Percentiles rank a stretch among this genome's conserved stretches.
Evolutionary conservation across 2,888 invertebrate species (phyloP).

Genomic region (Ecliptopera silaceata): DNA sequence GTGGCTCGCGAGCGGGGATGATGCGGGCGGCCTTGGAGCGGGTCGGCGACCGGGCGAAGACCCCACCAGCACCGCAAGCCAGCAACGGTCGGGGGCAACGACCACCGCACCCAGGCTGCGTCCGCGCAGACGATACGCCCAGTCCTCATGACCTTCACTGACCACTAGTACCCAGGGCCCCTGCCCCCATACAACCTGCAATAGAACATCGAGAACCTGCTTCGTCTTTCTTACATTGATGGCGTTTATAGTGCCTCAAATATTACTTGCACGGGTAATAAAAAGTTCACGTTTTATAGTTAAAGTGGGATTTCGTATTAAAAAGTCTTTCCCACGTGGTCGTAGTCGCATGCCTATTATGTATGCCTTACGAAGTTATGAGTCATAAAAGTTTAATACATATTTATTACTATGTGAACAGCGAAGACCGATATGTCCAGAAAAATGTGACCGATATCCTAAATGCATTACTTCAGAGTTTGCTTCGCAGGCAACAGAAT

Average conservation of each 20-base stretch:
- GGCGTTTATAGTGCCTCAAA: slow-evolving; percentile 9
- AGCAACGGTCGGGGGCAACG: slow-evolving; percentile 82
- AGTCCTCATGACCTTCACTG: slow-evolving; percentile 61
- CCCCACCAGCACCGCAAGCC: slow-evolving; percentile 78
- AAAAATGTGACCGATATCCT: no score
- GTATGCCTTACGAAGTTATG: background rate
- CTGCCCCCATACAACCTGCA: slow-evolving; percentile 31
- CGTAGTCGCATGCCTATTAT: background rate
- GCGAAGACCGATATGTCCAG: background rate
- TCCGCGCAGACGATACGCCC: slow-evolving; percentile 58
- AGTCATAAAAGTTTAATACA: background rate
- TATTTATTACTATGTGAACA: background rate
- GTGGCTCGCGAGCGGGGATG: slow-evolving; percentile 69
- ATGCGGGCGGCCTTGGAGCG: slow-evolving; percentile 80
- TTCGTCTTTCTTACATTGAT: slow-evolving; percentile 12
- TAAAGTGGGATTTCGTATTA: slow-evolving; percentile 8
- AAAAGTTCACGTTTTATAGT: slow-evolving; percentile 14
- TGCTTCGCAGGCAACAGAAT: slow-evolving; percentile 24
- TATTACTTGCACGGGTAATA: slow-evolving; percentile 14
- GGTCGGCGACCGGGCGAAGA: slow-evolving; percentile 83
- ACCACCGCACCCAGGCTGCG: slow-evolving; percentile 67
- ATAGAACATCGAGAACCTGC: slow-evolving; percentile 25
- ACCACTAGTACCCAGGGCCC: slow-evolving; percentile 44
- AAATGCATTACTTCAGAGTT: slow-evolving; percentile 4
- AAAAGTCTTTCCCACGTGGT: slow-evolving; percentile 4